Evolutionary conservation across 2,888 invertebrate genomes (phyloP), one percentile per base, ranked within the genome.

Genomic region (Dinocampus coccinellae): DNA sequence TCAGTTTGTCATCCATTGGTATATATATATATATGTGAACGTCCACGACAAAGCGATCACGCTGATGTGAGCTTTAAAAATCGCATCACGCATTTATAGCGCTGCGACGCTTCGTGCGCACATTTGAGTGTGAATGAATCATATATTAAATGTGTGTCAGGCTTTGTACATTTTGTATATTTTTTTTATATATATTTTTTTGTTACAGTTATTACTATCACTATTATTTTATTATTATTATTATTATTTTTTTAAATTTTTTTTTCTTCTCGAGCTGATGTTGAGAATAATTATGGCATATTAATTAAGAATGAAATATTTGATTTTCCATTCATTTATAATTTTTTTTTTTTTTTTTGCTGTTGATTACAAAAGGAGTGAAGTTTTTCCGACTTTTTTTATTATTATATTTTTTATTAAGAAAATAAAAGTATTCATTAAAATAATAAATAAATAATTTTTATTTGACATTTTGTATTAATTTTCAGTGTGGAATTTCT

Each of bases 1-100:
- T 72, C 74, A 71, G 73, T 76, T 76, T 75, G 73, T 76, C 76
- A 75, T 76, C 70, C 71, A 73, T 73, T 62, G 70, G 67, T 53
- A 57, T 57, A 69, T 71, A 69, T n/a, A n/a, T n/a, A n/a, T n/a
- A n/a, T n/a, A n/a, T n/a, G n/a, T 58, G 70, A 67, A 74, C 71
- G 64, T 66, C 52, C 57, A 53, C 65, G 73, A 74, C 69, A 71
- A 75, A 73, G 73, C 71, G 67, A 74, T 75, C 70, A 73, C 62
- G 64, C 55, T 29, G 58, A 60, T 47, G 33, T 57, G 57, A 60
- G 67, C 64, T 76, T 75, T 71, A 73, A 75, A 76, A 76, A 73
- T 66, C 64, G 68, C 70, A 68, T 75, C 76, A 75, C 76, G 47
- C 47, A 47, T 75, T 72, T 72, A 69, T 39, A 36, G 53, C 69